Conservation (phyloP, 2,888 invertebrate species). For the Hecatera dysodea region DNA sequence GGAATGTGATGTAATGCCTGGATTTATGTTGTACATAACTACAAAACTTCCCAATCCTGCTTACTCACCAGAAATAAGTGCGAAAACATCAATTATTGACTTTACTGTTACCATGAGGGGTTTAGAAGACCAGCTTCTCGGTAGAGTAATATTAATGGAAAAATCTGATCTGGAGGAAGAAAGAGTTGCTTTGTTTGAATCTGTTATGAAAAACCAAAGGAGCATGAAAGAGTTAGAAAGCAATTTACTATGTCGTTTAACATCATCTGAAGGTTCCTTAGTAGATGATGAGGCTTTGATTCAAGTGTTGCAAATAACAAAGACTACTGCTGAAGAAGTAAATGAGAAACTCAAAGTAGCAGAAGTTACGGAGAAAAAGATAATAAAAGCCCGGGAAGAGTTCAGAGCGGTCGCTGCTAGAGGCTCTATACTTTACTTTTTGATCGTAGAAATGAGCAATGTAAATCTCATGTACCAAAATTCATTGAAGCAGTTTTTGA, state of each 20-base stretch:
- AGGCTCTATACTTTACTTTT: conserved; percentile 98
- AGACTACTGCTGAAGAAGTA: conserved; percentile 97
- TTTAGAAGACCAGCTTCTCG: conserved; percentile 98
- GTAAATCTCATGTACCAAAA: conserved; percentile 99
- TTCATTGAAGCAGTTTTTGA: conserved; percentile 97
- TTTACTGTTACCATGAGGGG: conserved; percentile 99
- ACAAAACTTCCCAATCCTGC: conserved; percentile 99
- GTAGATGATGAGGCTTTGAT: conserved; percentile 99
- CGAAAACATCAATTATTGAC: conserved; percentile 99
- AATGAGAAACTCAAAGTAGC: conserved; percentile 98
- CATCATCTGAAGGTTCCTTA: conserved; percentile 97
- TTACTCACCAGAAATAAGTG: conserved; percentile 99
- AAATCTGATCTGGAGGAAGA: conserved; percentile 99
- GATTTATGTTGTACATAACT: conserved; percentile 98
- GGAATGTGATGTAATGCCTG: conserved; percentile 98
- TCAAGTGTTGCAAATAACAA: conserved; percentile 96
- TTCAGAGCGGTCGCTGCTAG: conserved; percentile 98
- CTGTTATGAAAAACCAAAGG: conserved; percentile 98
- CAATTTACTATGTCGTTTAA: conserved; percentile 97
- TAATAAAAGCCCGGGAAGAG: conserved; percentile 98
- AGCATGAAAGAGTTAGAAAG: conserved; percentile 99
- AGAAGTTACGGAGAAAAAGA: conserved; percentile 98
- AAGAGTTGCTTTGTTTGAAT: conserved; percentile 97
- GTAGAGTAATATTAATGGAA: conserved; percentile 98
- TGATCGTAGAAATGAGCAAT: conserved; percentile 99